Base-by-base conservation (phyloP, 2,888 invertebrate genomes). In the Zele albiditarsus region DNA sequence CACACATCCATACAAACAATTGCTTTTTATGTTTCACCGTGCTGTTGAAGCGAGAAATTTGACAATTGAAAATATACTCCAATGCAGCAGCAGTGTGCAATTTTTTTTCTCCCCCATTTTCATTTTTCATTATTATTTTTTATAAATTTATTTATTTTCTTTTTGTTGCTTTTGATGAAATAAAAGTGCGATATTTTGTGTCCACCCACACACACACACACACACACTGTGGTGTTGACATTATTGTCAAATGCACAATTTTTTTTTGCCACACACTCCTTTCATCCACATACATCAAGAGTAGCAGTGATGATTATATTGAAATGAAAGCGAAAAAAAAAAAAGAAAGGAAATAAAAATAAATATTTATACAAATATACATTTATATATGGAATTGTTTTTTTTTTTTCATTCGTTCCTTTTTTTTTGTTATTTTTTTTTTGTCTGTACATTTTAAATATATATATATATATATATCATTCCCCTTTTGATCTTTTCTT, bases 311-410 rank as follows among this genome's bases (percentile, higher is more conserved):
- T 70, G 23, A 25, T 33, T 33, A 60, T 60, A 23, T 71, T 63
- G 31, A 63, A 63, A 72, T 31, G 38, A 53, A 57, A 53, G 27
- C 23, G 4, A 27, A 46, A 62, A 74, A 66, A 70, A 53, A 23
- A 53, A n/a, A 12, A 6, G 31, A 12, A 38, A 38, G 38, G 12
- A 12, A 46, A 46, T n/a, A n/a, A 46, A n/a, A 46, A 46, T n/a
- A 46, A 46, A 46, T 46, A 46, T 46, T 46, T 46, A 46, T 10
- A 42, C 10, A 42, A 42, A 42, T 42, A 42, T 42, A 42, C 2
- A 33, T 33, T 3, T 33, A 6, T 33, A 46, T n/a, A 46, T n/a
- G 16, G 16, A n/a, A 4, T 16, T 46, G 3, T 33, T 33, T 33
- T 33, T 33, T 33, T 33, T 33, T 33, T 33, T 33, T 33, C 4